Conservation (phyloP, 1,140 invertebrate genomes). For the Anoplophora glabripennis region DNA sequence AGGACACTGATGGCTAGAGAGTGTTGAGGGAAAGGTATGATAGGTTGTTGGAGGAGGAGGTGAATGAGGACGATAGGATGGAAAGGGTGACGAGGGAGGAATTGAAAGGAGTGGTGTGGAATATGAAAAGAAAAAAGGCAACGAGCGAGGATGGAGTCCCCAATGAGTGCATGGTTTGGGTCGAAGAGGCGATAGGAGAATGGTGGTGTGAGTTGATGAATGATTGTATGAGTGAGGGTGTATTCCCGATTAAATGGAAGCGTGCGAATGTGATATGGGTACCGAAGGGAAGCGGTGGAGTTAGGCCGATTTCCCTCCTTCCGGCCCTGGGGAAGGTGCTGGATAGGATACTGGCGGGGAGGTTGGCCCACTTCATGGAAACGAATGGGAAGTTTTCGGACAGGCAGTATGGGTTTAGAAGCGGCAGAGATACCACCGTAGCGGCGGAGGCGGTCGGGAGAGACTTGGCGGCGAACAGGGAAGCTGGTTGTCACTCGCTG, state of each 20-base stretch:
- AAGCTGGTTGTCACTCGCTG: not conserved
- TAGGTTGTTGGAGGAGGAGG: too few relatives aligned
- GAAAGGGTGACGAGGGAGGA: too few relatives aligned
- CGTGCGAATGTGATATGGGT: not conserved
- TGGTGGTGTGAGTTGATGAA: too few relatives aligned
- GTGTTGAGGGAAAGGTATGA: too few relatives aligned
- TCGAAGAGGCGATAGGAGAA: too few relatives aligned
- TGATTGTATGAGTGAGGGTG: not conserved
- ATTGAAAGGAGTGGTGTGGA: too few relatives aligned
- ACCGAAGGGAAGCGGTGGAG: conserved; percentile 1
- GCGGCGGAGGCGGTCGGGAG: not conserved
- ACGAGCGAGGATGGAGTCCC: too few relatives aligned
- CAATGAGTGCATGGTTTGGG: too few relatives aligned
- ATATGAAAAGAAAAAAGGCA: too few relatives aligned
- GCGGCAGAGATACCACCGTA: not conserved
- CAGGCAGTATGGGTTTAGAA: conserved; percentile 11
- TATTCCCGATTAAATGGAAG: not conserved
- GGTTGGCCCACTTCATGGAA: not conserved
- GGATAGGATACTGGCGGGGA: conserved; percentile 8
- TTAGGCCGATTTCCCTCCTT: conserved; percentile 6
- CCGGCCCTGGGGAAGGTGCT: conserved; percentile 1
- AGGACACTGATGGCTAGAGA: too few relatives aligned
- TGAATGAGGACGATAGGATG: too few relatives aligned
- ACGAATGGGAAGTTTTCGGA: not conserved
- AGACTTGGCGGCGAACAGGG: not conserved